Conservation (phyloP, 53 echinoderm and acorn worm genomes). For the Arbacia lixula region DNA sequence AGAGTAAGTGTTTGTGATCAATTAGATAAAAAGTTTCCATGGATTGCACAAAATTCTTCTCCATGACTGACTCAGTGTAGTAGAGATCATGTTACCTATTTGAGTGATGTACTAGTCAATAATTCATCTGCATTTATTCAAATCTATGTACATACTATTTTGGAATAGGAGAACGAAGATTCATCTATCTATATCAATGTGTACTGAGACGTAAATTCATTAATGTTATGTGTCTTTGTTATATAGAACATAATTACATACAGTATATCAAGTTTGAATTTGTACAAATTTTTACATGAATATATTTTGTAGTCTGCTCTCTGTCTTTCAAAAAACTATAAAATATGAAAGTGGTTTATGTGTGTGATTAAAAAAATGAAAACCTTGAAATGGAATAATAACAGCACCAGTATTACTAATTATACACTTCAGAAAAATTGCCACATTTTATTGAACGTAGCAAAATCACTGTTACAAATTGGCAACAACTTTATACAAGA, state of each 20-base stretch:
- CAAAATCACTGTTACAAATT: slow-evolving; percentile 43
- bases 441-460: slow-evolving; percentile 27
- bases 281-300: not conserved
- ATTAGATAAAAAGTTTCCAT: too few relatives aligned
- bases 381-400: not conserved
- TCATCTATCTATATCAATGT: not conserved
- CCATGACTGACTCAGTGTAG: too few relatives aligned
- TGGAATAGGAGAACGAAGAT: not conserved
- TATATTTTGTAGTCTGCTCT: too few relatives aligned
- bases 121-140: not conserved
- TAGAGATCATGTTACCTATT: too few relatives aligned
- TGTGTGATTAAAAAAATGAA: not conserved
- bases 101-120: too few relatives aligned
- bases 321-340: too few relatives aligned
- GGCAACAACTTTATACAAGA: slow-evolving; percentile 49
- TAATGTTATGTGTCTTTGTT: not conserved
- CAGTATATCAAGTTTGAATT: slow-evolving; percentile 5
- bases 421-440: slow-evolving; percentile 37
- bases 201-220: not conserved
- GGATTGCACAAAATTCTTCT: too few relatives aligned
- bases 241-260: not conserved
- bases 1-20: too few relatives aligned
- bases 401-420: not conserved
- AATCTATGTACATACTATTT: not conserved
- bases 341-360: not conserved